Conservation (phyloP, 2,113 vertebrate genomes). For the Nyctibius bracteatus region DNA sequence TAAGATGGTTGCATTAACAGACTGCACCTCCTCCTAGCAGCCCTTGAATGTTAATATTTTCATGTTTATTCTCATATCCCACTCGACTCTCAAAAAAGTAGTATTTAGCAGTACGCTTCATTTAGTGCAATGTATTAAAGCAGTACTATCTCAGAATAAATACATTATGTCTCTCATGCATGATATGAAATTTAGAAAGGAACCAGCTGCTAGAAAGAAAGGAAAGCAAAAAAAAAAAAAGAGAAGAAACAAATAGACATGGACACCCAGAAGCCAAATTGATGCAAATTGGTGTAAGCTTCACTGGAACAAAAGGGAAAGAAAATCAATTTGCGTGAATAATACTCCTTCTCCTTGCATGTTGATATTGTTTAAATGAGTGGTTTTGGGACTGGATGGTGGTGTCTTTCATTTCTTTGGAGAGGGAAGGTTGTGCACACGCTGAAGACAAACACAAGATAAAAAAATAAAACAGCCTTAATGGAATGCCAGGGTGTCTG, state of each 20-base stretch:
- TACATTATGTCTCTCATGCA: background rate
- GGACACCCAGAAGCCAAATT: background rate
- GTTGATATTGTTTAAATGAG: background rate
- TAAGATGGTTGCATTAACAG: background rate
- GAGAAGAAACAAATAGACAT: background rate
- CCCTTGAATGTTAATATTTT: background rate
- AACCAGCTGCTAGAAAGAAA: background rate
- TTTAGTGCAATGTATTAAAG: conserved; percentile 2
- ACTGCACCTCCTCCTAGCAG: background rate
- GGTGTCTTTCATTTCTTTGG: background rate
- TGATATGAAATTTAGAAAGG: background rate
- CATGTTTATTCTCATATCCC: background rate
- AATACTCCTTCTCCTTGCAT: background rate
- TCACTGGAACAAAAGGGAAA: background rate
- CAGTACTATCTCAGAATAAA: background rate
- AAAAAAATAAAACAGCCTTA: background rate
- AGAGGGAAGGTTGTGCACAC: background rate
- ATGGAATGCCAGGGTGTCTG: background rate
- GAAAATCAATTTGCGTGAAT: background rate
- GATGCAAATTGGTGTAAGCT: background rate
- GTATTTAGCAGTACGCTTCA: background rate
- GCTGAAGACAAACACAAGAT: background rate
- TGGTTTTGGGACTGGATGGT: background rate
- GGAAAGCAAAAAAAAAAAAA: background rate
- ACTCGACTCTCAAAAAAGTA: background rate